Percentiles rank a stretch among this genome's conserved stretches.
Evolutionary conservation across 2,113 vertebrate species (phyloP).

Genomic region (Polypterus bichir): DNA sequence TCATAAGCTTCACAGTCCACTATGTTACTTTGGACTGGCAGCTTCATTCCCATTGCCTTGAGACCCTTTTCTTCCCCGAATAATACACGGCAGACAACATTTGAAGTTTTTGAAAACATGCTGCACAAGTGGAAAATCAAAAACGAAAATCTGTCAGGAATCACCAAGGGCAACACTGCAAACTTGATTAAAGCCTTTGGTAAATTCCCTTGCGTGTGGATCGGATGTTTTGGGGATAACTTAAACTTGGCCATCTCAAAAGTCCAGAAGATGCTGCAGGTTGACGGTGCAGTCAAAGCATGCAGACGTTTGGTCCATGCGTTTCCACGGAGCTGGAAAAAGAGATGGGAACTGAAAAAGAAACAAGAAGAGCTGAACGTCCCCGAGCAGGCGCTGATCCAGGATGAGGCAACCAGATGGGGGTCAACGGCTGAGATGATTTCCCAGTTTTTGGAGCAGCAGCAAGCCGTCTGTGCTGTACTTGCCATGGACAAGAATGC

Average conservation of each 20-base stretch:
- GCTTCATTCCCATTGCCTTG: no score
- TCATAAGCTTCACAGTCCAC: no score
- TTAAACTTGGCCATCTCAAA: constrained; percentile 9
- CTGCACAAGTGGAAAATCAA: no score
- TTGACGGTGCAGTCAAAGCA: constrained; percentile 4
- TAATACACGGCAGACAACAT: no score
- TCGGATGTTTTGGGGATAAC: constrained; percentile 12
- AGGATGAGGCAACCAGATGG: constrained; percentile 11
- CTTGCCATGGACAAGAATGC: no score
- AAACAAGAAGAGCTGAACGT: constrained; percentile 5
- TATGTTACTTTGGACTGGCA: no score
- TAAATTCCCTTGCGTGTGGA: no score
- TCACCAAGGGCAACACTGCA: no score
- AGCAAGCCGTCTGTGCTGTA: constrained; percentile 25
- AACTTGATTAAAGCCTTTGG: no score
- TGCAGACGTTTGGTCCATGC: constrained; percentile 1
- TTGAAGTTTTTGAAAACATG: no score
- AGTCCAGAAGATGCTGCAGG: constrained; percentile 2
- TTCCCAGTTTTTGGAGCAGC: constrained; percentile 16
- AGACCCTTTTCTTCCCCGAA: no score
- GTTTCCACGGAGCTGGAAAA: constrained; percentile 7
- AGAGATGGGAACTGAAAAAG: constrained; percentile 8
- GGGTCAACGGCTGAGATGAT: constrained; percentile 16
- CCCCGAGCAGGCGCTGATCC: constrained; percentile 9
- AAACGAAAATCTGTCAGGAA: no score